A percentile compares a stretch with the other conserved stretches of the same genome.
These are phyloP conservation scores for Melinaea menophilus DNA, from an alignment of 2,888 invertebrate genomes.

Conservation along the genomic window DNA sequence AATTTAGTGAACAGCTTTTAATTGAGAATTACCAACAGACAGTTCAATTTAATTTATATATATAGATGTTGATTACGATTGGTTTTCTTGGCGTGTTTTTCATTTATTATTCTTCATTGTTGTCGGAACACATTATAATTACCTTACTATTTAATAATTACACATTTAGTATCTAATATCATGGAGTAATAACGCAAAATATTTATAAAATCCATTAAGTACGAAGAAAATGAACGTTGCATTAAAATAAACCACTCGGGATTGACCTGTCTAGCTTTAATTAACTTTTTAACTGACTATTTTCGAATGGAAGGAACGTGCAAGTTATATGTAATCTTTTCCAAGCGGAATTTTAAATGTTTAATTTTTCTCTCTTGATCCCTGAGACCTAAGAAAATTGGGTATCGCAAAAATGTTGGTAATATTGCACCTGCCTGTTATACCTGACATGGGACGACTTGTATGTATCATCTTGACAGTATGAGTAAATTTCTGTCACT, in stretches of 20 bases:
- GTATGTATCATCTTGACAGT: slow-evolving; percentile 71
- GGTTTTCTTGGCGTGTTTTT: too few species aligned
- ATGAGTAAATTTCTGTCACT: slow-evolving; percentile 67
- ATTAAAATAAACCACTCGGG: slow-evolving; percentile 70
- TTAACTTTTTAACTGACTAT: slow-evolving; percentile 67
- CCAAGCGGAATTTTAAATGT: slow-evolving; percentile 4
- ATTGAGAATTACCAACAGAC: too few species aligned
- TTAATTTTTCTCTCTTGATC: slow-evolving; percentile 6
- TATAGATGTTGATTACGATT: too few species aligned
- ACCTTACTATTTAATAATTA: too few species aligned
- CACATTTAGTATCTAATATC: not conserved
- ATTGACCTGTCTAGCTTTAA: slow-evolving; percentile 67
- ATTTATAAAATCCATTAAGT: slow-evolving; percentile 39
- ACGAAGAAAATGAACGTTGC: slow-evolving; percentile 54
- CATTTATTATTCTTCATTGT: too few species aligned
- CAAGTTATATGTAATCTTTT: slow-evolving; percentile 32
- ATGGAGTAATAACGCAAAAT: slow-evolving; percentile 24
- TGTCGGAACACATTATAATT: too few species aligned
- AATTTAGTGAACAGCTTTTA: too few species aligned
- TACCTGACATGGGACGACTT: slow-evolving; percentile 70
- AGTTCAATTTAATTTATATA: too few species aligned
- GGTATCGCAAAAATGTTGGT: slow-evolving; percentile 51
- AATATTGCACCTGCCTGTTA: slow-evolving; percentile 65
- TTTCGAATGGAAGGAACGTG: slow-evolving; percentile 53
- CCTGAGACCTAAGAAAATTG: slow-evolving; percentile 36